phyloP scores from a whole-genome alignment of 2,113 vertebrate species.

The Ellobius talpinus region DNA sequence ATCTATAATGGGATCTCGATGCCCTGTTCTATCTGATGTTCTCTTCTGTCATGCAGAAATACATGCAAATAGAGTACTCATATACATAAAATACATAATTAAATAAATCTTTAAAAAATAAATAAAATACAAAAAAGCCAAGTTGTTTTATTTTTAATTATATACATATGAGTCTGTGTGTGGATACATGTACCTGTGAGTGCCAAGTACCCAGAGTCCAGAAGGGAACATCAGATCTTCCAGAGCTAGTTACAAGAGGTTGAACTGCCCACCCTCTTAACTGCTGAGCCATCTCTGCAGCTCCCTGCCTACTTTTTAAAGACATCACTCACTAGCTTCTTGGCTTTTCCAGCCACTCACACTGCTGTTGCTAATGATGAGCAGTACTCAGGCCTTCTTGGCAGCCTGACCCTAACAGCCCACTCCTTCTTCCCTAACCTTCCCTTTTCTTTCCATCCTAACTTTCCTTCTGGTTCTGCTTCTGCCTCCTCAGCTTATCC shows the following conservation, averaged over 20 bases:
- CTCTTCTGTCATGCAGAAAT: not conserved
- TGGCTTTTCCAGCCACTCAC: not conserved
- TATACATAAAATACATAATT: not conserved
- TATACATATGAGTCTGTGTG: not conserved
- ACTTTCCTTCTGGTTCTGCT: not conserved
- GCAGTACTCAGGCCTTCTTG: not conserved
- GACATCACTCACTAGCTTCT: not conserved
- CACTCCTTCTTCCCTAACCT: not conserved
- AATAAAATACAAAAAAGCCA: not conserved
- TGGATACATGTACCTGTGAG: not conserved
- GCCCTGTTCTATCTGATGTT: not conserved
- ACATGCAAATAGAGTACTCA: not conserved
- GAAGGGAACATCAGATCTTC: not conserved
- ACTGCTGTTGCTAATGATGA: not conserved
- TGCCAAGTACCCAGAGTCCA: no score
- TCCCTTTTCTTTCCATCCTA: not conserved
- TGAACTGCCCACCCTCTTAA: not conserved
- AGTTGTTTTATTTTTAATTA: not conserved
- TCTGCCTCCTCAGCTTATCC: not conserved
- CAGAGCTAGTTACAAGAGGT: not conserved
- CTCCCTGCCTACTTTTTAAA: not conserved
- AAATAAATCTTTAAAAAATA: not conserved
- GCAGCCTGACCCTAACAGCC: not conserved
- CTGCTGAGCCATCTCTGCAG: not conserved
- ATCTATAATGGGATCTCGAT: not conserved